Evolutionary conservation across 1,140 invertebrate species (phyloP), one percentile per base, ranked within the genome.

Genomic region (Oncopeltus fasciatus): DNA sequence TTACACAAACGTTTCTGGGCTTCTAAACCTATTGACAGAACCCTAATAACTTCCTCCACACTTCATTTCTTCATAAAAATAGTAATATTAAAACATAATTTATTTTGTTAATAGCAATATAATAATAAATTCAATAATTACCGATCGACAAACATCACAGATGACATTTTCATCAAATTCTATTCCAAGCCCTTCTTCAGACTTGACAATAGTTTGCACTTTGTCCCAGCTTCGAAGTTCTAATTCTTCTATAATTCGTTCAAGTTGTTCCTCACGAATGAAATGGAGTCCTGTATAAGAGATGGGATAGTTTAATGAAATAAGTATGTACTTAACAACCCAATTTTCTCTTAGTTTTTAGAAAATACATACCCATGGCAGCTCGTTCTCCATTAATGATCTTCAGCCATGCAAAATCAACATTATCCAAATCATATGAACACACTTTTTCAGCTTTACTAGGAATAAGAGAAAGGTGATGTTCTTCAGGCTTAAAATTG

Each of bases 161-260:
- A 97, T 94, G 60, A 96, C 92, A 78, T 97, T 95, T 75, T 98
- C 95, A 75, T 98, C 95, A 75, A 90, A 97, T 73, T 98, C 94
- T 66, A 97, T 93, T 33, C 92, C 93, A 31, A 96, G 80, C 51
- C 92, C 91, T 74, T 95, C 92, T 75, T 95, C 90, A 68, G 87
- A 92, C 72, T 93, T 91, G 61, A 95, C 85, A 66, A 93, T 90
- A 57, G 87, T 85, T 75, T 95, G 89, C 71, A 96, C 93, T 74
- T 92, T 91, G 69, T 95, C 89, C 86, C 91, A 93, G 73, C 92
- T 95, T 67, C 90, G 84, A 59, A 75, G 73, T 79, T 98, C 95
- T 20, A 97, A 76, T 70, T 94, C 88, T 76, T 96, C 92, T 58
- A 97, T 88, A 31, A 95, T 86, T 68, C 85, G 81, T 75, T 97